Base-by-base conservation (phyloP, 1,140 invertebrate genomes). In the Drosophila ercepeae region DNA sequence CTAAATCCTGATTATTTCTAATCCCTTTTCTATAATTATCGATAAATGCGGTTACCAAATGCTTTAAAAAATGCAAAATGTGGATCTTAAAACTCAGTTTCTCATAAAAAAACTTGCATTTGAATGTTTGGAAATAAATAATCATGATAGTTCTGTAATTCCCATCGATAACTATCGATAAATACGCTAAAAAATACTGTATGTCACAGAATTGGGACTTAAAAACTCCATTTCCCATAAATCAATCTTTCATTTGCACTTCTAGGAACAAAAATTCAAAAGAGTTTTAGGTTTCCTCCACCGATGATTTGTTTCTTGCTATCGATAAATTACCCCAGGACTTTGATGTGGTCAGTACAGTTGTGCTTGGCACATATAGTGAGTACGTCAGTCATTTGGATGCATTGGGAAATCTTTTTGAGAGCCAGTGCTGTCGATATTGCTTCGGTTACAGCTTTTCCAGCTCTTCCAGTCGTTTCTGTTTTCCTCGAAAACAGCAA, bases 351-450 rank as follows among this genome's bases (percentile, higher is more conserved):
- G 13, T 11, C 44, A n/a, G 45, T 50, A 68, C 63, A 68, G 64
- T 70, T 45, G 44, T 11, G 41, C 32, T 45, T 29, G 67, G 41
- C 42, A 59, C 18, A 69, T 53, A 57, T 50, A 50, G 44, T 41
- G 14, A 27, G 36, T 51, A 27, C 27, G 59, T 65, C 63, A 49
- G 34, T 67, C 59, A 64, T 34, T 44, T 16, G 45, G 41, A 67
- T 53, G 48, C 46, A 44, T 67, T 69, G 51, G 64, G 50, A 69
- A 57, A 69, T 69, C 51, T 69, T 53, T 67, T 36, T 53, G 60
- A 67, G 60, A 67, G 63, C 65, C 32, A 69, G 34, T 29, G 50
- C 49, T 55, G 64, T 55, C 51, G 50, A 48, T 69, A 44, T 32
- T 46, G 23, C 44, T 71, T 41, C 19, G 45, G 32, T 52, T 60